phyloP scores from a whole-genome alignment of 2,797 vertebrate genomes.

The Lepus townsendii region DNA sequence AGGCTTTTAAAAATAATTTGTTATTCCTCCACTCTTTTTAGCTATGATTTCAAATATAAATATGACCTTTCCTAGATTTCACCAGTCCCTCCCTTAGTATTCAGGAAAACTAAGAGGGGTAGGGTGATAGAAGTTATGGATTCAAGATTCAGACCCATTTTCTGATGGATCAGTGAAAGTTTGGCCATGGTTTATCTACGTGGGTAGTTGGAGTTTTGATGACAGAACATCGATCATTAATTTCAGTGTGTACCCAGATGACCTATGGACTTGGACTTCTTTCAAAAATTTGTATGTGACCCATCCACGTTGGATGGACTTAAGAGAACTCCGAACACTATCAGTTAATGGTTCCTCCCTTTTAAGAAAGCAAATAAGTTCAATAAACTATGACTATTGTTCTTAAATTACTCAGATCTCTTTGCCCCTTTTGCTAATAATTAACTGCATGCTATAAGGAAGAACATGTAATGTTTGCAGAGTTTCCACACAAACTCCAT shows the following conservation, averaged over 20 bases:
- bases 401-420: slow-evolving; percentile 42
- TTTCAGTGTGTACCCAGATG: background rate
- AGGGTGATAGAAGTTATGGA: background rate
- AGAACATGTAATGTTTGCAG: background rate
- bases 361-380: slow-evolving; percentile 59
- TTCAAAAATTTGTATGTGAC: slow-evolving; percentile 26
- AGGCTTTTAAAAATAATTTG: slow-evolving; percentile 75
- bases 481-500: slow-evolving; percentile 24
- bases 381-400: slow-evolving; percentile 47
- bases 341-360: slow-evolving; percentile 58
- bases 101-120: background rate
- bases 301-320: background rate
- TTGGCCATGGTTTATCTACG: background rate
- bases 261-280: slow-evolving; percentile 4
- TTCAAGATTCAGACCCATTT: slow-evolving; percentile 4
- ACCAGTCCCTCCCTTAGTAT: background rate
- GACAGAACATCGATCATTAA: background rate
- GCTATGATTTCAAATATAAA: slow-evolving; percentile 53
- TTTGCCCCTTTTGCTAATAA: slow-evolving; percentile 7
- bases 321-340: slow-evolving; percentile 9
- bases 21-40: slow-evolving; percentile 54
- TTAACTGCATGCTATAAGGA: background rate
- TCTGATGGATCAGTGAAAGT: background rate
- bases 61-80: background rate
- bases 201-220: background rate